A percentile compares a stretch with the other conserved stretches of the same genome.
Conservation (phyloP, 2,113 vertebrate genomes). For the Prietella phreatophila region DNA sequence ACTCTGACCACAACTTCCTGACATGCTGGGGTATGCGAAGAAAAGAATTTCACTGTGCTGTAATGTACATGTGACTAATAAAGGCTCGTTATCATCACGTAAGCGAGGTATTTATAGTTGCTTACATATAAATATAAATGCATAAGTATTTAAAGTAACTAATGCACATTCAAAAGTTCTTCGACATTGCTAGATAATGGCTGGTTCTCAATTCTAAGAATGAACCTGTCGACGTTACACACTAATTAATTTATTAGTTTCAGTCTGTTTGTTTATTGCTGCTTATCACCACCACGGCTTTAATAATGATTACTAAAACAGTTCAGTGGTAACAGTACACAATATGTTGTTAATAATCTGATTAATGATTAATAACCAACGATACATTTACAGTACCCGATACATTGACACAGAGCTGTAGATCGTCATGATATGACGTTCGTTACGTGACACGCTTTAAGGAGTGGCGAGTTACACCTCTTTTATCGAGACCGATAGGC, state of each 20-base stretch:
- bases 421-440: not conserved
- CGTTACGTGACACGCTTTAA: not conserved
- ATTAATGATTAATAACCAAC: not conserved
- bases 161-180: too few species aligned
- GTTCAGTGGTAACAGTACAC: not conserved
- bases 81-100: too few species aligned
- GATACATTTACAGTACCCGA: not conserved
- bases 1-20: too few species aligned
- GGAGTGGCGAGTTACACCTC: not conserved
- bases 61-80: too few species aligned
- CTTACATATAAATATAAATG: too few species aligned
- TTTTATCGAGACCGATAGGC: not conserved
- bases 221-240: not conserved
- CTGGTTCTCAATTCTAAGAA: too few species aligned
- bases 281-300: too few species aligned
- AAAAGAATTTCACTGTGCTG: too few species aligned
- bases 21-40: too few species aligned
- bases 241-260: not conserved
- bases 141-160: too few species aligned
- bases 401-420: not conserved
- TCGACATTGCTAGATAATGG: too few species aligned
- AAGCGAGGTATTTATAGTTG: too few species aligned
- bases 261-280: not conserved
- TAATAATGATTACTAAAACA: not conserved
- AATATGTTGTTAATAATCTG: not conserved